Evolutionary conservation across 1,140 invertebrate genomes (phyloP).

Genomic region (Trialeurodes vaporariorum): DNA sequence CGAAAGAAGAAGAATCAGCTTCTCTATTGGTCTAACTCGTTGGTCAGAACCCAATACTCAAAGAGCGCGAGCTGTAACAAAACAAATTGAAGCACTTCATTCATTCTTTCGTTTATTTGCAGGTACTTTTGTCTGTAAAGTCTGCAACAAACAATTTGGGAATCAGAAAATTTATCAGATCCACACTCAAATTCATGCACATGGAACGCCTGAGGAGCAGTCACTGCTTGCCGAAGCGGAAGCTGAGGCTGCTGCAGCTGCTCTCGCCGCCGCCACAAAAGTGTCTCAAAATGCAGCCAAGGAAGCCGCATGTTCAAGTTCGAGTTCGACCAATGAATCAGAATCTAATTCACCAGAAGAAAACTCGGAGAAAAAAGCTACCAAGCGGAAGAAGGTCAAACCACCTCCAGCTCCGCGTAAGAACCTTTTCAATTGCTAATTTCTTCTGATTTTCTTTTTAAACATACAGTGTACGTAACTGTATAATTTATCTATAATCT

Average conservation of each 20-base stretch:
- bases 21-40: no score
- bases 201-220: slow-evolving; percentile 4
- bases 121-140: slow-evolving; percentile 11
- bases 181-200: slow-evolving; percentile 6
- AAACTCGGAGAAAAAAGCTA: slow-evolving; percentile 1
- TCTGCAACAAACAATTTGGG: slow-evolving; percentile 16
- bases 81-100: no score
- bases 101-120: slow-evolving; percentile 7
- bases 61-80: not conserved
- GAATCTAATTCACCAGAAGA: not conserved
- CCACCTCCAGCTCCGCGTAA: not conserved
- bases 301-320: not conserved
- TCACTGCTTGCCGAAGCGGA: not conserved
- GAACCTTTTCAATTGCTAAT: not conserved
- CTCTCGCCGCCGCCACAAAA: not conserved
- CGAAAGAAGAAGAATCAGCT: no score
- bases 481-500: no score
- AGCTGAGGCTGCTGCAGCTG: not conserved
- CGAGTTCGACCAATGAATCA: slow-evolving; percentile 4
- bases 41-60: not conserved
- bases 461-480: no score
- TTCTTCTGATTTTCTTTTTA: slow-evolving; percentile 13
- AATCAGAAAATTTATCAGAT: slow-evolving; percentile 7
- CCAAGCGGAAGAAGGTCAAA: not conserved
- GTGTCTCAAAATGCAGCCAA: no score